A percentile compares a stretch with the other conserved stretches of the same genome.
phyloP scores from a whole-genome alignment of 92 coral and sea anemone species.

The Palythoa heliodiscus region DNA sequence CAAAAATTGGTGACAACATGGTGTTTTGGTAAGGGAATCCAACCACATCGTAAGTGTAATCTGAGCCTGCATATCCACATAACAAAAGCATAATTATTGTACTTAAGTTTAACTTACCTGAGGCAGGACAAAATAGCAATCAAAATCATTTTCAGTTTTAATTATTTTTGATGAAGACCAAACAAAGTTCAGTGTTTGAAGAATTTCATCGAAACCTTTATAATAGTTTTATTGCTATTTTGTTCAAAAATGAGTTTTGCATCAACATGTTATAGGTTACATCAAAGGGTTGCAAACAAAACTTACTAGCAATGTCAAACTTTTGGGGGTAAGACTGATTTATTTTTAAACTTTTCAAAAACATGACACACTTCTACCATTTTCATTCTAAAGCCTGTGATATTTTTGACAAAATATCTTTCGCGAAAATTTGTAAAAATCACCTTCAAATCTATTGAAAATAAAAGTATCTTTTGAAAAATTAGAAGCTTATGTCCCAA shows the following conservation, averaged over 20 bases:
- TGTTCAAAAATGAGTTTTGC: neutral
- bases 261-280: neutral
- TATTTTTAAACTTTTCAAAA: neutral
- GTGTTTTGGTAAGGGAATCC: slow-evolving; percentile 35
- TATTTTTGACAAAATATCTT: neutral
- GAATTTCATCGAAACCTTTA: neutral
- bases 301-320: neutral
- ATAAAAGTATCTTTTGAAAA: neutral
- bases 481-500: neutral
- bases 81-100: neutral
- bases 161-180: neutral
- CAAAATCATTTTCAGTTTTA: neutral
- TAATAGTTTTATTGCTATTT: slow-evolving; percentile 7
- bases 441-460: neutral
- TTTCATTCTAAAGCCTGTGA: slow-evolving; percentile 18
- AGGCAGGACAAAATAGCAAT: slow-evolving; percentile 33
- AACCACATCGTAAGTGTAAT: neutral
- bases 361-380: slow-evolving; percentile 34
- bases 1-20: slow-evolving; percentile 30
- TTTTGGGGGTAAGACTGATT: neutral
- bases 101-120: slow-evolving; percentile 6
- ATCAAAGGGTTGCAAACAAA: neutral
- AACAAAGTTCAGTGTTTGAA: neutral
- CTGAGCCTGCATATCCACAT: slow-evolving; percentile 20
- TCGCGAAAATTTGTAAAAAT: neutral